A percentile compares a stretch with the other conserved stretches of the same genome.
Evolutionary conservation across 2,113 vertebrate genomes (phyloP).

Genomic region (Pseudolaguvia tuberculata): DNA sequence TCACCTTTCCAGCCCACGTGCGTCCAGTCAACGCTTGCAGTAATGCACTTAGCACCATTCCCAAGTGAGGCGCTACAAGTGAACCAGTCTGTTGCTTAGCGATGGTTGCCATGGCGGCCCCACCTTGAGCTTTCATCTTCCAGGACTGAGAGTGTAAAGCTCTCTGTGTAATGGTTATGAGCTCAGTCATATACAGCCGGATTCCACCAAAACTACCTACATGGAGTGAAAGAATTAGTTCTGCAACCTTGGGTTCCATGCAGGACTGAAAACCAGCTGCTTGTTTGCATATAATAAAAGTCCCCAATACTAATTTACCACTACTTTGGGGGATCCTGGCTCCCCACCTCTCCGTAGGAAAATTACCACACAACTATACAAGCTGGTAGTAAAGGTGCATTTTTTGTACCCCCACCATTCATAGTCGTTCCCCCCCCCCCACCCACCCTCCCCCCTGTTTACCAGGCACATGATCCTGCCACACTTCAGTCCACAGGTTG

Average conservation of each 20-base stretch:
- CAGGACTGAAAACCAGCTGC: not conserved
- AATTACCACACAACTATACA: too few species aligned
- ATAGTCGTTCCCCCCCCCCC: too few species aligned
- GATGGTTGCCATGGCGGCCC: constrained; percentile 89
- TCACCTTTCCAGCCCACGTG: constrained; percentile 94
- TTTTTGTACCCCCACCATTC: not conserved
- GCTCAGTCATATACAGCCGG: constrained; percentile 88
- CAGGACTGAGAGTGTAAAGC: constrained; percentile 95
- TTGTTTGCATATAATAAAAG: not conserved
- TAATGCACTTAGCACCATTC: constrained; percentile 82
- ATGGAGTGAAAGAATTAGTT: not conserved
- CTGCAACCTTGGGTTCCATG: too few species aligned
- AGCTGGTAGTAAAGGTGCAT: too few species aligned
- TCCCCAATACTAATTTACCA: not conserved
- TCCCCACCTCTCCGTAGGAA: too few species aligned
- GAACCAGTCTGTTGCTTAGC: constrained; percentile 88
- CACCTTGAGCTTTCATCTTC: constrained; percentile 99
- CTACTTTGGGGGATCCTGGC: too few species aligned
- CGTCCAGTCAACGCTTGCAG: constrained; percentile 87
- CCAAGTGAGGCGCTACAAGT: constrained; percentile 83
- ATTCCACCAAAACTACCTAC: constrained; percentile 91
- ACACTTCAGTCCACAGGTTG: constrained; percentile 87
- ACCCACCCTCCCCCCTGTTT: too few species aligned
- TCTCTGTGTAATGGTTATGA: constrained; percentile 88
- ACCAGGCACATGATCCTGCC: constrained; percentile 98